Evolutionary conservation across 2,113 vertebrate genomes (phyloP).

Genomic region (Apeltes quadracus): DNA sequence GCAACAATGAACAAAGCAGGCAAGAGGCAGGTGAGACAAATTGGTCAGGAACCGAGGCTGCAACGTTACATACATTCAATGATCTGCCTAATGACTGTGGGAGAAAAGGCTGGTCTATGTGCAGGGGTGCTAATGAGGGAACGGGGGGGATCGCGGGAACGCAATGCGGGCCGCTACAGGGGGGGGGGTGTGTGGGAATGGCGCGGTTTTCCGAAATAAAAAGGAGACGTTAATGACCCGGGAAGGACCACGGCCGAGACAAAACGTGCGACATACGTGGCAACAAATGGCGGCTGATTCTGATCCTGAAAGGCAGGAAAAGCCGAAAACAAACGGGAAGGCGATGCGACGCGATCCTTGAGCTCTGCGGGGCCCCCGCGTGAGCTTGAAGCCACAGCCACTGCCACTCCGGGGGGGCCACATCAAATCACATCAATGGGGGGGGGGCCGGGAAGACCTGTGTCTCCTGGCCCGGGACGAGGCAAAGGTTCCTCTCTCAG

Average conservation of each 20-base stretch:
- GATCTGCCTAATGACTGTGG: background rate
- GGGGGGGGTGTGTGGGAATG: background rate
- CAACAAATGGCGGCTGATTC: no score
- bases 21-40: background rate
- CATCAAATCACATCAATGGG: constrained; percentile 53
- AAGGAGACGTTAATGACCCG: background rate
- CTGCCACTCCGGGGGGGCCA: constrained; percentile 28
- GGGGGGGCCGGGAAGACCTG: no score
- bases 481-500: constrained; percentile 43
- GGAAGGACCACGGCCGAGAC: background rate
- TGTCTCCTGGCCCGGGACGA: constrained; percentile 46
- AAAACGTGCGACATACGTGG: no score
- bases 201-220: background rate
- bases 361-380: constrained; percentile 1
- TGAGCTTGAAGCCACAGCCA: constrained; percentile 7
- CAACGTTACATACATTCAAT: background rate
- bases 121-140: background rate
- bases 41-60: background rate
- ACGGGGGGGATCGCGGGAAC: background rate
- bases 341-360: background rate
- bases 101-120: background rate
- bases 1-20: background rate
- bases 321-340: background rate
- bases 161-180: background rate
- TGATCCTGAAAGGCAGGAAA: background rate